These are phyloP conservation scores for Piaya cayana DNA, from an alignment of 2,113 vertebrate genomes.

Conservation along the genomic window DNA sequence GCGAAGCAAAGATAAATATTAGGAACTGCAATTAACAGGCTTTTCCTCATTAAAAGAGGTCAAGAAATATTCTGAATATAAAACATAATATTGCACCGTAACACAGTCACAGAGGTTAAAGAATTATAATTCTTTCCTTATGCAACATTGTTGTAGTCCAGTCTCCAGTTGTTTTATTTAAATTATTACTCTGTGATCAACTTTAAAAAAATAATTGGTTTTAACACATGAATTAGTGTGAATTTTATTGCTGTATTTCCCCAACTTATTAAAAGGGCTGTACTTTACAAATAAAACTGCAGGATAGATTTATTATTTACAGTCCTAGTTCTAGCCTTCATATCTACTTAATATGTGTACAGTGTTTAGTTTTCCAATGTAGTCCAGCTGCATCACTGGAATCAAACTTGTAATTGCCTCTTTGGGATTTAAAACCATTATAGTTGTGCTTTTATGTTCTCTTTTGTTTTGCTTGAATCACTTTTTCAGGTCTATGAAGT, in stretches of 20 bases:
- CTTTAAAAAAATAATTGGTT: not conserved
- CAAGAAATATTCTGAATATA: slow-evolving; percentile 36
- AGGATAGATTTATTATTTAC: slow-evolving; percentile 75
- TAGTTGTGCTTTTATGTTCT: slow-evolving; percentile 81
- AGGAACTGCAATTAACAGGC: not conserved
- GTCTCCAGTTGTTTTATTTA: slow-evolving; percentile 41
- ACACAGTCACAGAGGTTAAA: slow-evolving; percentile 15
- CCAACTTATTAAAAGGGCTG: slow-evolving; percentile 72
- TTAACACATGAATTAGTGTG: slow-evolving; percentile 50
- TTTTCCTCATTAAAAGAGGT: not conserved
- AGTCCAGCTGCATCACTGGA: slow-evolving; percentile 77
- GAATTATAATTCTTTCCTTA: not conserved
- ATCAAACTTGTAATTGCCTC: slow-evolving; percentile 82
- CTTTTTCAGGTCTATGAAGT: slow-evolving; percentile 81
- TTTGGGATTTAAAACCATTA: slow-evolving; percentile 81
- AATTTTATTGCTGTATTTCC: slow-evolving; percentile 71
- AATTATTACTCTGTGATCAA: slow-evolving; percentile 5
- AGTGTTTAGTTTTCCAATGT: slow-evolving; percentile 75
- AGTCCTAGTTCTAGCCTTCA: slow-evolving; percentile 59
- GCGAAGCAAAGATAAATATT: not conserved
- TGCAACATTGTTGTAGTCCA: not conserved
- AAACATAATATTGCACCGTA: not conserved
- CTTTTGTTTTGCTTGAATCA: slow-evolving; percentile 82
- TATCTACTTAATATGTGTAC: slow-evolving; percentile 78
- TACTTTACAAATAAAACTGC: slow-evolving; percentile 68